Evolutionary conservation across 2,113 vertebrate species (phyloP).

Genomic region (Athene cunicularia): DNA sequence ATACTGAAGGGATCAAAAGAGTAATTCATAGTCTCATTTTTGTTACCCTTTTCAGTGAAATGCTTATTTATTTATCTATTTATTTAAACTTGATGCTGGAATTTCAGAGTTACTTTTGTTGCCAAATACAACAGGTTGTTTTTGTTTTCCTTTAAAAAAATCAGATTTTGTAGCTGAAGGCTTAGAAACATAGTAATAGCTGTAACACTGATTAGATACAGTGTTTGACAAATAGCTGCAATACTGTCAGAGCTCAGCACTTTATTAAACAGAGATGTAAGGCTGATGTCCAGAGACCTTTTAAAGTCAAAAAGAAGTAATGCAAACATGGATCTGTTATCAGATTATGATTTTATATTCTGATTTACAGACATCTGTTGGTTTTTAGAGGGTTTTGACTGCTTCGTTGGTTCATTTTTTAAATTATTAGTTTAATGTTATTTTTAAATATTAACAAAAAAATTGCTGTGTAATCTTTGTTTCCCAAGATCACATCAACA

Average conservation of each 20-base stretch:
- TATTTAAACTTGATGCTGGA: not conserved
- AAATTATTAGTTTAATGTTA: not conserved
- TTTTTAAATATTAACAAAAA: not conserved
- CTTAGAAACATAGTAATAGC: not conserved
- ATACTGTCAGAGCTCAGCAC: not conserved
- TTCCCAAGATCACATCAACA: not conserved
- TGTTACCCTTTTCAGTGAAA: not conserved
- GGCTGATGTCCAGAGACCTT: not conserved
- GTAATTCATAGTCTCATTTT: not conserved
- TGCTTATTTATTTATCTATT: not conserved
- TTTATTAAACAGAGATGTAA: not conserved
- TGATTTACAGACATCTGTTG: not conserved
- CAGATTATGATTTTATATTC: not conserved
- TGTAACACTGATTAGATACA: not conserved
- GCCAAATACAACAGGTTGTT: not conserved
- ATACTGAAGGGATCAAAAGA: not conserved
- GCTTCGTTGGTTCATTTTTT: accelerated
- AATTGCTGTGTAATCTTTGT: not conserved
- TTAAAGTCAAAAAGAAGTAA: not conserved
- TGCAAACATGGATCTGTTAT: not conserved
- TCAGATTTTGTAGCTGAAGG: not conserved
- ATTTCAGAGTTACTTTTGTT: not conserved
- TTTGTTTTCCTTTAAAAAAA: not conserved
- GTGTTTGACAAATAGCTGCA: not conserved
- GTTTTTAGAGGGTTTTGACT: not conserved